These are phyloP conservation scores for Drosophila greeni DNA, from an alignment of 2,888 invertebrate species.

Conservation along the genomic window DNA sequence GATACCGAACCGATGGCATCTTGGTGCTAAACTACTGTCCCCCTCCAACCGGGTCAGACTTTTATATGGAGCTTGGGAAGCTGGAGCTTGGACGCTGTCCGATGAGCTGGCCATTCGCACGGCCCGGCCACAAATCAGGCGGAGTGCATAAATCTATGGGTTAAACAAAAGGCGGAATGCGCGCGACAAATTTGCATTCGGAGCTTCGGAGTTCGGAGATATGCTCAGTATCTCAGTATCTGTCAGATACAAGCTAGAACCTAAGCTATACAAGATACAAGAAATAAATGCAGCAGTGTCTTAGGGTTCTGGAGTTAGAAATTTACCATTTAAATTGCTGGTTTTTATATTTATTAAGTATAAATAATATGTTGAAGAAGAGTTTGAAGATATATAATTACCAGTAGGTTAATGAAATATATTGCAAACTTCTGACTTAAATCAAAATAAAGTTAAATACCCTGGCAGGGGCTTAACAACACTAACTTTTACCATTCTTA, in stretches of 20 bases:
- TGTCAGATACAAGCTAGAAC: slow-evolving; percentile 16
- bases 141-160: slow-evolving; percentile 52
- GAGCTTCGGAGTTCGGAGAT: no score
- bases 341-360: no score
- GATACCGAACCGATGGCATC: slow-evolving; percentile 21
- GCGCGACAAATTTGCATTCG: slow-evolving; percentile 32
- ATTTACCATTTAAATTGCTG: not conserved
- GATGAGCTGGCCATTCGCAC: slow-evolving; percentile 22
- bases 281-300: not conserved
- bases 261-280: not conserved
- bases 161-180: slow-evolving; percentile 18
- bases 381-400: not conserved
- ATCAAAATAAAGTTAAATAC: no score
- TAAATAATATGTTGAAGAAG: not conserved
- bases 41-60: not conserved
- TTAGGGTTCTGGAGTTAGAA: not conserved
- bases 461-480: no score
- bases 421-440: no score
- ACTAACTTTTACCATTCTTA: no score
- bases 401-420: no score
- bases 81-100: not conserved
- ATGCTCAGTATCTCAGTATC: slow-evolving; percentile 6
- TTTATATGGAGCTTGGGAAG: slow-evolving; percentile 35
- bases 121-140: slow-evolving; percentile 56
- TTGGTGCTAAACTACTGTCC: slow-evolving; percentile 4